Conservation (phyloP, 2,797 vertebrate species). For the Sus cebifrons region DNA sequence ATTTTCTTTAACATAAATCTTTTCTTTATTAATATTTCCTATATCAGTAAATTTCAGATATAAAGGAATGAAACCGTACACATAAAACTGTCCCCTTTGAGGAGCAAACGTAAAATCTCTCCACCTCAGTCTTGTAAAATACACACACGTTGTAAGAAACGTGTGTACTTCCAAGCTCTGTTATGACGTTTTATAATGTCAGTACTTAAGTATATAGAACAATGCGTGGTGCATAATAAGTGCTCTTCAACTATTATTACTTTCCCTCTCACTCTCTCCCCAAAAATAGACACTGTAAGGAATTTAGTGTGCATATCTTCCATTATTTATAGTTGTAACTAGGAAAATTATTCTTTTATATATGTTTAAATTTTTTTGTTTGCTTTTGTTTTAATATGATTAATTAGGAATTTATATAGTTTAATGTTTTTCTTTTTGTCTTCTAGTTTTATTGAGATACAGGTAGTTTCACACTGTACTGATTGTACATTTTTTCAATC, state of each 20-base stretch:
- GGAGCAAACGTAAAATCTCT: background rate
- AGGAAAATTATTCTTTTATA: background rate
- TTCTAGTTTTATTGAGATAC: background rate
- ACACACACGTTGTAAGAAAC: no score
- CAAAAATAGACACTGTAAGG: background rate
- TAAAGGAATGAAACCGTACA: background rate
- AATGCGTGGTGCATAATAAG: background rate
- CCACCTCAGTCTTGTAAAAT: background rate
- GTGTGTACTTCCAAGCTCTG: background rate
- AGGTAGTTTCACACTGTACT: background rate
- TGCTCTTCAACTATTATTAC: background rate
- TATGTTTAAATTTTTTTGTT: background rate
- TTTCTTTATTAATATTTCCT: conserved; percentile 51
- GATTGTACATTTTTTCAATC: background rate
- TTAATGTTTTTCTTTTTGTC: background rate
- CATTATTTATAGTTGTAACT: background rate
- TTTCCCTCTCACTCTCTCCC: background rate
- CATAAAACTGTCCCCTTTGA: conserved; percentile 10
- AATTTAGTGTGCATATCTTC: background rate
- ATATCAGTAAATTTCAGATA: background rate
- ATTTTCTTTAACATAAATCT: conserved; percentile 36
- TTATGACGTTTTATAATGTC: background rate
- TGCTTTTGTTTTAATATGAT: background rate
- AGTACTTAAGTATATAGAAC: background rate
- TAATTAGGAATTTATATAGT: background rate